These are phyloP conservation scores for Sterrhoptilus dennistouni DNA, from an alignment of 2,113 vertebrate genomes.

Conservation along the genomic window DNA sequence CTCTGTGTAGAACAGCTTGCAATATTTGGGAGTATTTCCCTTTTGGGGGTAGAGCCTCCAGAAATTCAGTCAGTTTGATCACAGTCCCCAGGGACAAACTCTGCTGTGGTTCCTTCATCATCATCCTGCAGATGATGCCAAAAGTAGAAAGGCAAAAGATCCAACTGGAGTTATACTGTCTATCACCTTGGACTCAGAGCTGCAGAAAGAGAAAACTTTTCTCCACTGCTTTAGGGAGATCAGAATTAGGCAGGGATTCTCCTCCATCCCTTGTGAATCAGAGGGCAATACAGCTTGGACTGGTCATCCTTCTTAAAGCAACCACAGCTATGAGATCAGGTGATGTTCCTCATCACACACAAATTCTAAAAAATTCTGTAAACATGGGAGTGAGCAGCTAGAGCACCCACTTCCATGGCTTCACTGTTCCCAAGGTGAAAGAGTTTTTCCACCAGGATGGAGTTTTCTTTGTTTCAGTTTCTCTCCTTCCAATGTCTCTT, in stretches of 20 bases:
- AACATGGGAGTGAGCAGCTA: background rate
- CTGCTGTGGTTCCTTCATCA: background rate
- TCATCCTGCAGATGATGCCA: background rate
- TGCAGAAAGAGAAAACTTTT: background rate
- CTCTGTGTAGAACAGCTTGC: background rate
- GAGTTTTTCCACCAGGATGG: background rate
- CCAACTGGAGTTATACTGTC: accelerated
- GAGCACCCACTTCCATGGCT: background rate
- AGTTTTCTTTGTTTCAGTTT: background rate
- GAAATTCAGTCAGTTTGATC: background rate
- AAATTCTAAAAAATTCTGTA: background rate
- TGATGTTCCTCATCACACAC: background rate
- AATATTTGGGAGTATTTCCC: background rate
- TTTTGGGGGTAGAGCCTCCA: background rate
- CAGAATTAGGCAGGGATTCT: background rate
- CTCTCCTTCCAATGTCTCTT: background rate
- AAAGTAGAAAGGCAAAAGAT: background rate
- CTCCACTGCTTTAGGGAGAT: background rate
- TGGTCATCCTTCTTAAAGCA: background rate
- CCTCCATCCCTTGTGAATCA: background rate
- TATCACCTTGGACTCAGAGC: background rate
- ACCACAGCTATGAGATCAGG: background rate
- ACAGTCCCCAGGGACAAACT: background rate
- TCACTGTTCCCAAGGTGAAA: background rate
- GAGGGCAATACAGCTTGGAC: background rate